Evolutionary conservation across 2,113 vertebrate species (phyloP), one percentile per base, ranked within the genome.

Genomic region (Mugil cephalus): DNA sequence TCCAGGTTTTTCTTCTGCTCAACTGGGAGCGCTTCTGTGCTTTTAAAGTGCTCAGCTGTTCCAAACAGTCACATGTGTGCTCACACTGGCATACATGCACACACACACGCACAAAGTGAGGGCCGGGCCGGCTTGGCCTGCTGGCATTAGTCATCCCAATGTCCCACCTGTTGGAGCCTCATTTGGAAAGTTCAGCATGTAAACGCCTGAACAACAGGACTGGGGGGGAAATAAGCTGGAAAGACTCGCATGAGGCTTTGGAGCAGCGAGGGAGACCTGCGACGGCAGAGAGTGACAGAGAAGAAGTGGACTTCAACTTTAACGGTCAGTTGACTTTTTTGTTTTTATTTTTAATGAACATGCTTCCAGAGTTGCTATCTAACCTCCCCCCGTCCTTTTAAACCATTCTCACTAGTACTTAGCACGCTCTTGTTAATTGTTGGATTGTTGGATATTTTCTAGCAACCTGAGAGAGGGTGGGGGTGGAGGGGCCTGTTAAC

Each of bases 41-140:
- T 60, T 85, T 76, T 69, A 18, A 79, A 71, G 75, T 62, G 59
- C 79, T 79, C 89, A 90, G 91, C 89, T 92, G 89, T 92, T 83
- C 59, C 59, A 61, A 80, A 67, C 79, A 61, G 43, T 88, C 88
- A 89, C 60, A 61, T 67, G 50, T 14, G 42, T 9, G 3, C 42
- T 12, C 30, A 62, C 64, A 2, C 24, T 30, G 24, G 24, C 24
- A 30, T 30, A 64, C 47, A 73, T 43, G 75, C 45, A 21, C 21
- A 35, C 66, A 68, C 39, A 55, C 12, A 48, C 35, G 56, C 4
- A n/a, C 18, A 39, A 4, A 67, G 10, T n/a, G 59, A 8, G 61
- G 73, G 83, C 55, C 56, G 46, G 83, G 77, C 61, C 0, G 54
- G 64, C 30, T 40, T 46, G 67, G 60, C 59, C 54, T 52, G 47